These are phyloP conservation scores for Calliopsis andreniformis DNA, from an alignment of 1,140 invertebrate species.

Conservation along the genomic window DNA sequence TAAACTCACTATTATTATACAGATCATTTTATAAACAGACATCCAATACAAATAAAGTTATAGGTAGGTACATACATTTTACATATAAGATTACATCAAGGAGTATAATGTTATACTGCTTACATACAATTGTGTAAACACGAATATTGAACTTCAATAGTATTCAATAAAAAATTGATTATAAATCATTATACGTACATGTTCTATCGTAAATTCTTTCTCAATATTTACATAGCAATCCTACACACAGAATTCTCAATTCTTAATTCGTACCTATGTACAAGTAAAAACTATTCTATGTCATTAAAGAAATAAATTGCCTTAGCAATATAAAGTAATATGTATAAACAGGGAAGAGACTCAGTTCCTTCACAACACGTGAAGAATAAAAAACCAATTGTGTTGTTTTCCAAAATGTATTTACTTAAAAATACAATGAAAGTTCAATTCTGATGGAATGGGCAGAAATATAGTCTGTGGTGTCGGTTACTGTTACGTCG, in stretches of 20 bases:
- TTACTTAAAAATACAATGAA: slow-evolving; percentile 76
- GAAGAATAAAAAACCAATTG: slow-evolving; percentile 65
- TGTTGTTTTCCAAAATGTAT: slow-evolving; percentile 74
- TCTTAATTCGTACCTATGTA: slow-evolving; percentile 23
- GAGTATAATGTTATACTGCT: slow-evolving; percentile 41
- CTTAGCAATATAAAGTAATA: slow-evolving; percentile 35
- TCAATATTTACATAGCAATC: slow-evolving; percentile 33
- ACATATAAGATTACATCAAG: slow-evolving; percentile 44
- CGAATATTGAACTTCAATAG: slow-evolving; percentile 25
- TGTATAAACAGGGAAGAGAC: slow-evolving; percentile 50
- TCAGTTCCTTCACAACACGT: slow-evolving; percentile 53
- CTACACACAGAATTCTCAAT: slow-evolving; percentile 29
- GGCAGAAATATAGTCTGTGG: slow-evolving; percentile 70
- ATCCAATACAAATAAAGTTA: slow-evolving; percentile 45
- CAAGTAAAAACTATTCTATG: slow-evolving; percentile 21
- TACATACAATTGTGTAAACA: slow-evolving; percentile 55
- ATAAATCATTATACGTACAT: slow-evolving; percentile 41
- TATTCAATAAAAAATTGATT: slow-evolving; percentile 41
- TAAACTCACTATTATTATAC: slow-evolving; percentile 42
- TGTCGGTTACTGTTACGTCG: slow-evolving; percentile 63
- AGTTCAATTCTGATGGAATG: slow-evolving; percentile 74
- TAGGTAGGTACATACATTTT: slow-evolving; percentile 35
- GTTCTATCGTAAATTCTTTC: slow-evolving; percentile 24
- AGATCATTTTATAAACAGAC: slow-evolving; percentile 42
- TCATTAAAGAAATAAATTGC: slow-evolving; percentile 23